A percentile compares a stretch with the other conserved stretches of the same genome.
phyloP scores from a whole-genome alignment of 2,113 vertebrate species.

The Psammodynastes pulverulentus region DNA sequence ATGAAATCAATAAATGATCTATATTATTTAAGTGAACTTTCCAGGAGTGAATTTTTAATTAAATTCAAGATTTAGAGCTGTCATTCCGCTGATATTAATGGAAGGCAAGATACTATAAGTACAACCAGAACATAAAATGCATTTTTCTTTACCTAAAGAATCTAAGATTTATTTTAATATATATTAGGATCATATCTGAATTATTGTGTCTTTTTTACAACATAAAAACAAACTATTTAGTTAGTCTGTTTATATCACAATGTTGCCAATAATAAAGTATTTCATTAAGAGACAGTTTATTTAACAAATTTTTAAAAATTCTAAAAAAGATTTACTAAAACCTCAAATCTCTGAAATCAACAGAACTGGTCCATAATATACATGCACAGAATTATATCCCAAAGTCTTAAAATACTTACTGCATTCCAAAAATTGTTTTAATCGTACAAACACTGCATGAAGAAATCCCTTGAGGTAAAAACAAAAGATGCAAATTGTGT shows the following conservation, averaged over 20 bases:
- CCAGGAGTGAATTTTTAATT: not conserved
- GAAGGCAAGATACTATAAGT: not conserved
- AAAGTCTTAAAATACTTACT: slow-evolving; percentile 78
- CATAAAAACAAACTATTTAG: not conserved
- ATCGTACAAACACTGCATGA: slow-evolving; percentile 87
- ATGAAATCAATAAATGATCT: not conserved
- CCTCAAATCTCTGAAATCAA: too few relatives aligned
- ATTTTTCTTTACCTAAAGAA: not conserved
- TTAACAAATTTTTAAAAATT: not conserved
- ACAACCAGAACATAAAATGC: not conserved
- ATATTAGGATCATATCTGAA: not conserved
- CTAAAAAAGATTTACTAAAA: not conserved
- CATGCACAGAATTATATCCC: not conserved
- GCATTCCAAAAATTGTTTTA: slow-evolving; percentile 92
- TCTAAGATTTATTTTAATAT: not conserved
- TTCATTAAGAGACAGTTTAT: not conserved
- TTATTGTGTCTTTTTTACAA: not conserved
- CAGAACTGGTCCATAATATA: not conserved
- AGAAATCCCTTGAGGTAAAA: slow-evolving; percentile 82
- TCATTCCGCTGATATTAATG: not conserved
- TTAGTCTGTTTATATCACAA: not conserved
- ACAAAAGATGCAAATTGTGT: fast-evolving
- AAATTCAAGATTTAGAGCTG: not conserved
- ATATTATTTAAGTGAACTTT: not conserved
- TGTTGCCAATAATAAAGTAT: not conserved